phyloP scores from a whole-genome alignment of 2,113 vertebrate genomes.

The Heliornis fulica region DNA sequence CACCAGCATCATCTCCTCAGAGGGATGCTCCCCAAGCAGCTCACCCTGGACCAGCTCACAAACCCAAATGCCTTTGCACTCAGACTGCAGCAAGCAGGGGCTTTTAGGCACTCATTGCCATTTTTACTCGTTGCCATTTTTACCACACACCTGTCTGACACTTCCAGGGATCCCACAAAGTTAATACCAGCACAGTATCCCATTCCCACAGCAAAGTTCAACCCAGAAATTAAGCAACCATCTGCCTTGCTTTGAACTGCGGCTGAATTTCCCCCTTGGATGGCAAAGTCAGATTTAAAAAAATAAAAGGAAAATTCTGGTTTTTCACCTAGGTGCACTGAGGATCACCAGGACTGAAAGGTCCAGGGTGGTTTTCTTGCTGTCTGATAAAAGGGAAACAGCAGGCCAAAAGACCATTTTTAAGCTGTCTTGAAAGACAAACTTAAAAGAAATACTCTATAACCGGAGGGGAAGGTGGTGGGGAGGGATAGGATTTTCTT shows the following conservation, averaged over 20 bases:
- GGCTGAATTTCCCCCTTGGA: background rate
- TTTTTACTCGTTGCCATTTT: background rate
- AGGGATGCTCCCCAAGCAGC: background rate
- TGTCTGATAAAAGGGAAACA: slow-evolving; percentile 8
- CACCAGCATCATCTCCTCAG: background rate
- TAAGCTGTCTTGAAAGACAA: slow-evolving; percentile 22
- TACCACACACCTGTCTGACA: background rate
- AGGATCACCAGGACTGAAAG: background rate
- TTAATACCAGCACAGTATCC: background rate
- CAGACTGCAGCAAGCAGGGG: background rate
- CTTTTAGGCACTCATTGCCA: background rate
- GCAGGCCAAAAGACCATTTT: slow-evolving; percentile 8
- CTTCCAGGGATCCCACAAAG: background rate
- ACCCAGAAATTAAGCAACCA: background rate
- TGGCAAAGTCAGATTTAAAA: background rate
- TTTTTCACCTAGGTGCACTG: background rate
- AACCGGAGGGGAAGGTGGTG: slow-evolving; percentile 28
- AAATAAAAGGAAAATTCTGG: background rate
- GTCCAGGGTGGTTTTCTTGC: background rate
- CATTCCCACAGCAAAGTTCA: background rate
- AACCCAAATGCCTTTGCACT: background rate
- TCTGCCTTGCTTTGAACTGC: background rate
- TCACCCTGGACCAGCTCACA: background rate
- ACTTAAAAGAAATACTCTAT: slow-evolving; percentile 41
- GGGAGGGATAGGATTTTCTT: slow-evolving; percentile 20